A percentile compares a stretch with the other conserved stretches of the same genome.
Conservation (phyloP, 2,113 vertebrate genomes). For the Pithys albifrons region DNA sequence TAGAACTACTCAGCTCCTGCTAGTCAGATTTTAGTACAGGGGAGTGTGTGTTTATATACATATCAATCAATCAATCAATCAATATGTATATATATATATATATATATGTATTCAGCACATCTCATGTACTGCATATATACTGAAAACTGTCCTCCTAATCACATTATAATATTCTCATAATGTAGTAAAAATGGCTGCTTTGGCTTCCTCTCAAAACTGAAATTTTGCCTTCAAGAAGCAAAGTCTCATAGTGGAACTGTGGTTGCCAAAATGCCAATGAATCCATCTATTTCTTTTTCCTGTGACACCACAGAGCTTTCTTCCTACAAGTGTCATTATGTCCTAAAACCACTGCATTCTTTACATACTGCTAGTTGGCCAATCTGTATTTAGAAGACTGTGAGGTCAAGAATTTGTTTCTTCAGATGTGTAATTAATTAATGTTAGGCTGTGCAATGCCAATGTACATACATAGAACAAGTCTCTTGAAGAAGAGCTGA, state of each 20-base stretch:
- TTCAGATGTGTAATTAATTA: background rate
- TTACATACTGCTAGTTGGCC: background rate
- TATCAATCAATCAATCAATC: no score
- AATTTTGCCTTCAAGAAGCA: background rate
- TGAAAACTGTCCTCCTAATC: background rate
- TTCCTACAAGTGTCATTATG: background rate
- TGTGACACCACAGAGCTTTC: background rate
- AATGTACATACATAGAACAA: background rate
- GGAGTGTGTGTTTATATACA: accelerated
- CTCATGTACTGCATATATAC: background rate
- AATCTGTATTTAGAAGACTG: background rate
- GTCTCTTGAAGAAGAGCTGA: background rate
- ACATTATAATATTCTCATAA: background rate
- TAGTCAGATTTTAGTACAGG: background rate
- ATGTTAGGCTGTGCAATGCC: background rate
- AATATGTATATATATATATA: background rate
- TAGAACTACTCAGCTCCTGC: background rate
- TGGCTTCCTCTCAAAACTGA: background rate
- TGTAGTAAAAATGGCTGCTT: background rate
- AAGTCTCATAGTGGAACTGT: background rate
- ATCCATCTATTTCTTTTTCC: background rate
- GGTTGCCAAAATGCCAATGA: background rate
- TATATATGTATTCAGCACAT: background rate
- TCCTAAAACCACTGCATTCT: background rate
- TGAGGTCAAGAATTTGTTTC: background rate